Evolutionary conservation across 2,888 invertebrate genomes (phyloP).

Genomic region (Hoplodrina blanda): DNA sequence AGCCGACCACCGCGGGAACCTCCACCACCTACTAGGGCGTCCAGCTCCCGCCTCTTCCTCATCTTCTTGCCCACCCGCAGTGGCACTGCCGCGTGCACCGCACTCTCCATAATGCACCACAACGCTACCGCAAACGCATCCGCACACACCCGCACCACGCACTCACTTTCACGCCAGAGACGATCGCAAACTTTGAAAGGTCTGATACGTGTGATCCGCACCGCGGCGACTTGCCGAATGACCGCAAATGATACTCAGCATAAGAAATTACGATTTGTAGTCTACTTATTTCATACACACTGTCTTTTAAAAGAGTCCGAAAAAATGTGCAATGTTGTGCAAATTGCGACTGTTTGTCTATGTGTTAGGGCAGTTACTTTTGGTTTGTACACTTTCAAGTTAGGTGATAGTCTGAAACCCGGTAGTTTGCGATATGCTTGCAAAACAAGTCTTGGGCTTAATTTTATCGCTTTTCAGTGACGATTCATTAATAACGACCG

Average conservation of each 20-base stretch:
- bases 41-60: slow-evolving; percentile 94
- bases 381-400: slow-evolving; percentile 14
- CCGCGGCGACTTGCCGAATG: slow-evolving; percentile 77
- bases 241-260: slow-evolving; percentile 65
- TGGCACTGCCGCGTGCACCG: slow-evolving; percentile 92
- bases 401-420: slow-evolving; percentile 9
- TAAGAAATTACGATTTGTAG: slow-evolving; percentile 66
- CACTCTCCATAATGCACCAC: slow-evolving; percentile 84
- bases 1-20: slow-evolving; percentile 89
- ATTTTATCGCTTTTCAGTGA: slow-evolving; percentile 41
- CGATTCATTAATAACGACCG: slow-evolving; percentile 30
- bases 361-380: slow-evolving; percentile 29
- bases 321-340: slow-evolving; percentile 32
- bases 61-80: slow-evolving; percentile 93
- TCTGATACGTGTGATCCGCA: slow-evolving; percentile 73
- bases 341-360: slow-evolving; percentile 58
- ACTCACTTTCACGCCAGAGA: slow-evolving; percentile 70
- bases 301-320: slow-evolving; percentile 58
- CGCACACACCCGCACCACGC: slow-evolving; percentile 69
- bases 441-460: slow-evolving; percentile 37
- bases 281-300: slow-evolving; percentile 54
- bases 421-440: slow-evolving; percentile 4
- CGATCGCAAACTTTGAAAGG: slow-evolving; percentile 55
- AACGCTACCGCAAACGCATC: slow-evolving; percentile 85
- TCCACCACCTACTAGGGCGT: slow-evolving; percentile 92